Conservation (phyloP, 2,888 invertebrate genomes). For the Synergus gifuensis region DNA sequence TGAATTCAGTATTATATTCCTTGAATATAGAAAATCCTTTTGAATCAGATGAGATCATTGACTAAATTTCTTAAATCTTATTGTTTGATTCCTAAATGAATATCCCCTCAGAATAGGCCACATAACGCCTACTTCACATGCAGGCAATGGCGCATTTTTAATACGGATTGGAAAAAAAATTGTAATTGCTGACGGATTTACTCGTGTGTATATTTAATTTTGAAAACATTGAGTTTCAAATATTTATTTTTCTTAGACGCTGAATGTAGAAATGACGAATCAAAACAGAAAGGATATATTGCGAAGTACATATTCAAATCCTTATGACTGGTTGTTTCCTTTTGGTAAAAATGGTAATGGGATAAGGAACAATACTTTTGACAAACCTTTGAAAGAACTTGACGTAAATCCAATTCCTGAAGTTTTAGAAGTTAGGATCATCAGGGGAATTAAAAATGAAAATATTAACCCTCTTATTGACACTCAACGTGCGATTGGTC, state of each 20-base stretch:
- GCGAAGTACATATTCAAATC: constrained; percentile 67
- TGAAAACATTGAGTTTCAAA: too few relatives aligned
- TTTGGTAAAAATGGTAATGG: constrained; percentile 55
- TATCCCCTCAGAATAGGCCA: too few relatives aligned
- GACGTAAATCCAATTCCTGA: constrained; percentile 6
- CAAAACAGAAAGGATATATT: constrained; percentile 20
- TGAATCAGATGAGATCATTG: too few relatives aligned
- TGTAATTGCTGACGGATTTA: too few relatives aligned
- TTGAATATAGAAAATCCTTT: too few relatives aligned
- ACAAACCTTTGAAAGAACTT: constrained; percentile 37
- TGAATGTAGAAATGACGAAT: background rate
- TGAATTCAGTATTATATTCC: too few relatives aligned
- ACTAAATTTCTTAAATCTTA: too few relatives aligned
- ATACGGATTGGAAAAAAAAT: too few relatives aligned
- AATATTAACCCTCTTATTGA: constrained; percentile 38
- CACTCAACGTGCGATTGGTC: constrained; percentile 32
- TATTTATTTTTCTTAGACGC: background rate
- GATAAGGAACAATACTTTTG: constrained; percentile 42
- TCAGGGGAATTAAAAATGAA: constrained; percentile 34
- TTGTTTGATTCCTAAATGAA: too few relatives aligned
- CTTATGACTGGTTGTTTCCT: constrained; percentile 69
- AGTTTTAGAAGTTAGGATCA: constrained; percentile 8
- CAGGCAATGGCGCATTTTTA: too few relatives aligned
- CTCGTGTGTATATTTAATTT: too few relatives aligned
- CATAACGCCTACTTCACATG: too few relatives aligned